phyloP scores from a whole-genome alignment of 2,888 invertebrate genomes.

The Hoplodrina ambigua region DNA sequence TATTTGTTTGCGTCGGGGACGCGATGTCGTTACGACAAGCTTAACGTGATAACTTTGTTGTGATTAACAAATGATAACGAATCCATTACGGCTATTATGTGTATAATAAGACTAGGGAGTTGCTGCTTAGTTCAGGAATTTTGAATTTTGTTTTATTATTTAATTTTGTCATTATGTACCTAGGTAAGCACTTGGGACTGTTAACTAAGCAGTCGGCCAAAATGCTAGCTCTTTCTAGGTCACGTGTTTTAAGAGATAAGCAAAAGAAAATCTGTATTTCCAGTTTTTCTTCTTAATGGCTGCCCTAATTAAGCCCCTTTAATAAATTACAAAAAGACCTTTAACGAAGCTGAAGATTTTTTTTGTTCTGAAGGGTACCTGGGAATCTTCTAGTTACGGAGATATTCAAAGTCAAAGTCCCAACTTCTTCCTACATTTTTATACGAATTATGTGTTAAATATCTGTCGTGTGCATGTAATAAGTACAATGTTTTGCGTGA shows the following conservation, averaged over 20 bases:
- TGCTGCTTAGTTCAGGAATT: constrained; percentile 36
- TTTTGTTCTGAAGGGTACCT: too few relatives aligned
- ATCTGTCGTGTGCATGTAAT: too few relatives aligned
- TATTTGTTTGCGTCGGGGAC: constrained; percentile 78
- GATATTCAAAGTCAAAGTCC: too few relatives aligned
- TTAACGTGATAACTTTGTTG: constrained; percentile 72
- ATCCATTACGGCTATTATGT: constrained; percentile 58
- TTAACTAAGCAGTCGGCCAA: not conserved
- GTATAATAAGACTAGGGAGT: constrained; percentile 46
- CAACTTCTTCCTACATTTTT: too few relatives aligned
- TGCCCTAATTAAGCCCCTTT: too few relatives aligned
- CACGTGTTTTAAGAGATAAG: not conserved
- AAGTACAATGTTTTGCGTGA: too few relatives aligned
- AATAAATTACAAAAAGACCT: too few relatives aligned
- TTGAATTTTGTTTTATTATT: too few relatives aligned
- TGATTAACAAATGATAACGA: constrained; percentile 73
- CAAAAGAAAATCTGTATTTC: not conserved
- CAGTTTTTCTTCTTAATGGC: not conserved
- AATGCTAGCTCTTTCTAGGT: constrained; percentile 1
- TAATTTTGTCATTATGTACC: too few relatives aligned
- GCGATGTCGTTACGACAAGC: constrained; percentile 68
- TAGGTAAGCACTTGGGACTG: constrained; percentile 2
- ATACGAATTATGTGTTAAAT: too few relatives aligned
- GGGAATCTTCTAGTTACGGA: too few relatives aligned
- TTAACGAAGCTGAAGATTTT: too few relatives aligned